Percentiles rank a stretch among this genome's conserved stretches.
These are phyloP conservation scores for Lypha dubia DNA, from an alignment of 2,888 invertebrate genomes.

Conservation along the genomic window DNA sequence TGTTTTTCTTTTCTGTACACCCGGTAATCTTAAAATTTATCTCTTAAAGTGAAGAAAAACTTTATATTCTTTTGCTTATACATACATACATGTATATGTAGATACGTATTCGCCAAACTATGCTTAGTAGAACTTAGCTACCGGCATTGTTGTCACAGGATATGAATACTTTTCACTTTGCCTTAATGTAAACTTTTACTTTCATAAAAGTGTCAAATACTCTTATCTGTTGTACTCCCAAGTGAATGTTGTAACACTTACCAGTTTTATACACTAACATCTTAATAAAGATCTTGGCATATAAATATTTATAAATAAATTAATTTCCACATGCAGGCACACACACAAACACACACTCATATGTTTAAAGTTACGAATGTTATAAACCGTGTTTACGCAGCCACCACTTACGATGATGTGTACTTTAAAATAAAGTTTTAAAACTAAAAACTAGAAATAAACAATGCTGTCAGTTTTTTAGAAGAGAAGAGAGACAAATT, in stretches of 20 bases:
- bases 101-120: background rate
- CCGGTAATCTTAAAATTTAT: constrained; percentile 5
- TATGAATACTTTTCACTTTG: constrained; percentile 9
- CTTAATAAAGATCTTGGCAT: constrained; percentile 7
- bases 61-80: background rate
- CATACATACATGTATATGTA: too few species aligned
- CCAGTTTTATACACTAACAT: constrained; percentile 4
- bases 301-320: constrained; percentile 16
- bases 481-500: background rate
- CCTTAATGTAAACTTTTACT: constrained; percentile 42
- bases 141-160: background rate
- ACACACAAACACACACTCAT: background rate
- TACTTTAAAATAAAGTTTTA: constrained; percentile 30
- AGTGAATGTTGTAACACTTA: constrained; percentile 19
- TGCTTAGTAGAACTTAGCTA: constrained; percentile 15
- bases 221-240: constrained; percentile 37
- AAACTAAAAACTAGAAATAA: constrained; percentile 5
- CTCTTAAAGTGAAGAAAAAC: constrained; percentile 2
- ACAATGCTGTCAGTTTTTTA: constrained; percentile 14
- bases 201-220: constrained; percentile 42
- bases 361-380: background rate
- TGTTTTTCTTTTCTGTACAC: background rate
- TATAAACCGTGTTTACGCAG: constrained; percentile 22
- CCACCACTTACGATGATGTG: constrained; percentile 19
- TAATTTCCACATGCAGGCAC: background rate